phyloP scores from a whole-genome alignment of 2,888 invertebrate species.

The Microctonus hyperodae region DNA sequence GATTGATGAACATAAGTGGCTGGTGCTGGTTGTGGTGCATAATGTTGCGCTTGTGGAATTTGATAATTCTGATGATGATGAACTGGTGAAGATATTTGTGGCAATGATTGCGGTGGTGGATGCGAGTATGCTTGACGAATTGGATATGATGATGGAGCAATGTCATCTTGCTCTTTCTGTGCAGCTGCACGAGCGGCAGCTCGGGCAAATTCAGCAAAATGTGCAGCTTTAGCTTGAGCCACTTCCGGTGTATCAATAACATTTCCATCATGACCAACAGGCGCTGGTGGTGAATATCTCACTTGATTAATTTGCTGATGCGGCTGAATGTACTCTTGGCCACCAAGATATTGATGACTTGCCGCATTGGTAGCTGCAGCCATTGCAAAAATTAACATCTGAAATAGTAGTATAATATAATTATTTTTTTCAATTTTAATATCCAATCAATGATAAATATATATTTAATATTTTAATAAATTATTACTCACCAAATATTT shows the following conservation, averaged over 20 bases:
- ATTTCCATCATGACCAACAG: slow-evolving; percentile 59
- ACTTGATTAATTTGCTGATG: slow-evolving; percentile 19
- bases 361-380: slow-evolving; percentile 43
- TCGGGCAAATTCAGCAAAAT: slow-evolving; percentile 60
- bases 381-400: slow-evolving; percentile 50
- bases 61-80: slow-evolving; percentile 35
- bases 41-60: slow-evolving; percentile 34
- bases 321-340: slow-evolving; percentile 42
- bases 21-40: slow-evolving; percentile 39
- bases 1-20: slow-evolving; percentile 19
- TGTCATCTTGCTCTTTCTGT: slow-evolving; percentile 43
- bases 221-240: slow-evolving; percentile 60
- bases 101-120: slow-evolving; percentile 43
- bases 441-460: no score
- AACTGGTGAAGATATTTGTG: slow-evolving; percentile 29
- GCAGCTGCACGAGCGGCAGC: slow-evolving; percentile 58
- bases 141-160: slow-evolving; percentile 35
- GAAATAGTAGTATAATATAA: slow-evolving; percentile 1
- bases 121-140: slow-evolving; percentile 36
- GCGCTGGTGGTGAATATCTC: slow-evolving; percentile 53
- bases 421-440: not conserved
- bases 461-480: no score
- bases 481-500: slow-evolving; percentile 54
- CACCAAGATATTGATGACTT: slow-evolving; percentile 47
- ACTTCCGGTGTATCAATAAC: slow-evolving; percentile 63